These are phyloP conservation scores for Lontra canadensis DNA, from an alignment of 2,113 vertebrate genomes.

Conservation along the genomic window DNA sequence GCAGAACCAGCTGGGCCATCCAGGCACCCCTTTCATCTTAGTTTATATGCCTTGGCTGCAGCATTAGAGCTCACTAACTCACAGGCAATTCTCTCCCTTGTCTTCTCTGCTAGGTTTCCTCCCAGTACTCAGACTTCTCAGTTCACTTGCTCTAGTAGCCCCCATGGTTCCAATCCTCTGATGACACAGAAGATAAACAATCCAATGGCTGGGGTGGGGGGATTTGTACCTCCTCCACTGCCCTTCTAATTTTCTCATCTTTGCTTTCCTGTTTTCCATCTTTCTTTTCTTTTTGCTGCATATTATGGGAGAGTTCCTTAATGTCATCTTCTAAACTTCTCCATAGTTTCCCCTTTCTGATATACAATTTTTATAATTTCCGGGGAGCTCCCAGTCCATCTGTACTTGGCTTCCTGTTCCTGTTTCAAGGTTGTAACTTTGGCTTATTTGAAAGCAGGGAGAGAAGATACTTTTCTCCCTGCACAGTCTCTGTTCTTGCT, in stretches of 20 bases:
- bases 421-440: not conserved
- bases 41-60: not conserved
- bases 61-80: not conserved
- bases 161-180: not conserved
- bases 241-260: not conserved
- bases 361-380: not conserved
- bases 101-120: not conserved
- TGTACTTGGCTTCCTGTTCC: not conserved
- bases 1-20: not conserved
- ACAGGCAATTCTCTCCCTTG: not conserved
- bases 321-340: not conserved
- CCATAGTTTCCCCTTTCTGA: not conserved
- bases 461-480: not conserved
- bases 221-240: not conserved
- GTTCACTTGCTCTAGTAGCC: not conserved
- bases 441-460: not conserved
- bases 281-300: not conserved
- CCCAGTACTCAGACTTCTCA: fast-evolving
- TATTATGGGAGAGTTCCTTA: not conserved
- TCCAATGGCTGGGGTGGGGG: not conserved
- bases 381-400: not conserved
- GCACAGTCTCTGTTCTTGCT: not conserved
- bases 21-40: not conserved
- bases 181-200: not conserved
- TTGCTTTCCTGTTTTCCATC: not conserved